Conservation (phyloP, 2,797 vertebrate genomes). For the Sebastiscus tertius region DNA sequence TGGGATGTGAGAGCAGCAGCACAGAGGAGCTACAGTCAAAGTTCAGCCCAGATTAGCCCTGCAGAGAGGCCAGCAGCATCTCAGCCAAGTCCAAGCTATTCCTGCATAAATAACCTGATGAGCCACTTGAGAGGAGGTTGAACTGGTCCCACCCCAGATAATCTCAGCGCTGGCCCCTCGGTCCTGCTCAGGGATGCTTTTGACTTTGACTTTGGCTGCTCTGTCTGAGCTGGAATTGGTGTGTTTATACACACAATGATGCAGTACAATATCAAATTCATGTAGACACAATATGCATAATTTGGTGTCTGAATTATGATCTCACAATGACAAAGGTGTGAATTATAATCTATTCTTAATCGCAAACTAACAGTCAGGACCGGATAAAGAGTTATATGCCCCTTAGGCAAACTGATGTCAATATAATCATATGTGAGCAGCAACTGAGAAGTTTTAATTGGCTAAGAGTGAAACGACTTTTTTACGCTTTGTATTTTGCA, state of each 20-base stretch:
- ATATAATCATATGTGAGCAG: not conserved
- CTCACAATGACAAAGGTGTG: not conserved
- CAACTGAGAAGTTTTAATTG: not conserved
- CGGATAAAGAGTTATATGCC: not conserved
- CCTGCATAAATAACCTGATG: slow-evolving; percentile 58
- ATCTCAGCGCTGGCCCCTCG: not conserved
- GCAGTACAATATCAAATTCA: not conserved
- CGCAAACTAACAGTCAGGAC: not conserved
- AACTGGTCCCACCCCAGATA: slow-evolving; percentile 25
- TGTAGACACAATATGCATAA: not conserved
- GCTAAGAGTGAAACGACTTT: not conserved
- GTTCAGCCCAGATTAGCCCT: slow-evolving; percentile 61
- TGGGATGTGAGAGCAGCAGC: slow-evolving; percentile 65
- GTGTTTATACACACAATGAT: not conserved
- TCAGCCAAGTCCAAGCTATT: slow-evolving; percentile 43
- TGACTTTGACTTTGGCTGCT: slow-evolving; percentile 7
- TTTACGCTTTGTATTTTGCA: not conserved
- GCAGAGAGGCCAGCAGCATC: slow-evolving; percentile 46
- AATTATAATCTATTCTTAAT: not conserved
- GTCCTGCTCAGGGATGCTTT: slow-evolving; percentile 9
- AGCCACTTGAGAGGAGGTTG: slow-evolving; percentile 38
- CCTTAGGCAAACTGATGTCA: not conserved
- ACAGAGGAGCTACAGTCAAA: slow-evolving; percentile 74
- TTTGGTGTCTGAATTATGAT: not conserved
- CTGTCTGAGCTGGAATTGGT: not conserved